Evolutionary conservation across 64 coral and sea anemone genomes (phyloP).

Genomic region (Porites lutea): DNA sequence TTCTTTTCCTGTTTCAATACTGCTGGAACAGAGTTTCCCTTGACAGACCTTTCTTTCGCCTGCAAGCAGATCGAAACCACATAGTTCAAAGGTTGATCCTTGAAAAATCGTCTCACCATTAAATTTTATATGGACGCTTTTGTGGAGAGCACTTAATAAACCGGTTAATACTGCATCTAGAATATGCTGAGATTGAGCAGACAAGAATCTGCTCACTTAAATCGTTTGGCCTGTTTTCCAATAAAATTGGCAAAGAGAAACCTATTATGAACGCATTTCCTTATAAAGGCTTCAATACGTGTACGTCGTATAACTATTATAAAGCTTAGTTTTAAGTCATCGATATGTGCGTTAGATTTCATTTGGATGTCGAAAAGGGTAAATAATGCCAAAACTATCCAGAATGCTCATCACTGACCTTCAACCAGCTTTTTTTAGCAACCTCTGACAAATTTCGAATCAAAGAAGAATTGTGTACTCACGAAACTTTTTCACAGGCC

Average conservation of each 20-base stretch:
- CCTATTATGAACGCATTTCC: not conserved
- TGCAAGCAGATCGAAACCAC: not conserved
- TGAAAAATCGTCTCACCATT: not conserved
- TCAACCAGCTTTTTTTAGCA: not conserved
- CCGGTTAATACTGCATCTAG: not conserved
- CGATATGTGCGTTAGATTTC: not conserved
- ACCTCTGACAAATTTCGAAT: slow-evolving; percentile 16
- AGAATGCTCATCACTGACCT: not conserved
- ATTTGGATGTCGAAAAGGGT: not conserved
- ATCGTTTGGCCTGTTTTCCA: not conserved
- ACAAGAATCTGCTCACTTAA: not conserved
- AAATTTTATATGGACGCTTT: slow-evolving; percentile 7
- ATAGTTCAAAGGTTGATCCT: slow-evolving; percentile 6
- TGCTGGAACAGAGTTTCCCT: slow-evolving; percentile 28
- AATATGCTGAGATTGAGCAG: not conserved
- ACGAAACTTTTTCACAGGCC: not conserved
- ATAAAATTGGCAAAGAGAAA: not conserved
- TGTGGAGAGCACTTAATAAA: not conserved
- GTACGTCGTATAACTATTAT: too few relatives aligned
- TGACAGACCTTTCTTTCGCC: slow-evolving; percentile 15
- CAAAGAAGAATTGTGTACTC: slow-evolving; percentile 35
- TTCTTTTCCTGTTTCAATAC: slow-evolving; percentile 9
- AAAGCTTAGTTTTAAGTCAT: too few relatives aligned
- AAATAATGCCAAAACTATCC: not conserved
- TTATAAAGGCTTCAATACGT: not conserved